These are phyloP conservation scores for Spheniscus humboldti DNA, from an alignment of 2,797 vertebrate species.

Conservation along the genomic window DNA sequence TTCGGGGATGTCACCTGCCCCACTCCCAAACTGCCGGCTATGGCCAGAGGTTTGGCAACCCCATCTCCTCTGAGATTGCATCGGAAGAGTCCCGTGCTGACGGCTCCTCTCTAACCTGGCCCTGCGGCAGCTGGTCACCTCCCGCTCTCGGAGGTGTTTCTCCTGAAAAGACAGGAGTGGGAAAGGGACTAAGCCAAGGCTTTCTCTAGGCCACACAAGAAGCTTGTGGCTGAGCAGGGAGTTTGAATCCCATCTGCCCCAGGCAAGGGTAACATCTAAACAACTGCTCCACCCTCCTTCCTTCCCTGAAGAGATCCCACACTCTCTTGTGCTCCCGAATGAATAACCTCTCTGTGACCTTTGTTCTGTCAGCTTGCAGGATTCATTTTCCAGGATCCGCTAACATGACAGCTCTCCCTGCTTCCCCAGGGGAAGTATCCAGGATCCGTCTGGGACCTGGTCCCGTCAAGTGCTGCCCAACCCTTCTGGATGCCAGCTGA, in stretches of 20 bases:
- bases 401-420: neutral
- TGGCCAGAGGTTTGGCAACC: neutral
- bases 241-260: neutral
- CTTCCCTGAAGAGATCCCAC: neutral
- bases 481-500: neutral
- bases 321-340: accelerated
- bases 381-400: neutral
- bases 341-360: neutral
- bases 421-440: neutral
- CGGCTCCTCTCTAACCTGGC: neutral
- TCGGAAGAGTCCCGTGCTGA: accelerated
- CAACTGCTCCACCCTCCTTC: neutral
- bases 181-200: neutral
- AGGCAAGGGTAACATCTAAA: neutral
- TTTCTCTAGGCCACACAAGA: neutral
- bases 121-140: neutral
- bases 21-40: neutral
- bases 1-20: neutral
- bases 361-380: neutral
- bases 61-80: neutral
- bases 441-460: accelerated
- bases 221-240: neutral
- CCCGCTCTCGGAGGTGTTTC: neutral
- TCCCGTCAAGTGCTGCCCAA: neutral
- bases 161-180: neutral